These are phyloP conservation scores for Tipula confusa DNA, from an alignment of 2,888 invertebrate genomes.

Conservation along the genomic window DNA sequence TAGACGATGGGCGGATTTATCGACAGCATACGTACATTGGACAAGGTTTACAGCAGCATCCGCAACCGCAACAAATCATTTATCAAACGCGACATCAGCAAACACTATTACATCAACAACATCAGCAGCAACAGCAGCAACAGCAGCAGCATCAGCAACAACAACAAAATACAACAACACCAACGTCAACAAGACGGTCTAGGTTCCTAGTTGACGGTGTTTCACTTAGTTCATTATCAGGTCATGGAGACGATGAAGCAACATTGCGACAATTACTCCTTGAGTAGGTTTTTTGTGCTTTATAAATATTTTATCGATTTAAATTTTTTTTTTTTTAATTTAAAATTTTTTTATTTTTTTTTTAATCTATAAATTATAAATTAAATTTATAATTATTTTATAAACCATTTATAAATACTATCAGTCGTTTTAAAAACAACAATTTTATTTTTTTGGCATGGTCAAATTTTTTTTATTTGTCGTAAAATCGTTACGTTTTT, in stretches of 20 bases:
- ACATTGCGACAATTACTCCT: constrained; percentile 92
- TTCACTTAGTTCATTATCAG: constrained; percentile 44
- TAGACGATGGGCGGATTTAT: constrained; percentile 48
- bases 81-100: constrained; percentile 21
- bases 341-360: constrained; percentile 16
- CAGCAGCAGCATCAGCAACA: constrained; percentile 21
- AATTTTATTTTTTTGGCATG: not conserved
- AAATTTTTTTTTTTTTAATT: too few species aligned
- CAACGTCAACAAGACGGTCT: constrained; percentile 45
- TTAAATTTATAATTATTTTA: not conserved
- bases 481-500: not conserved
- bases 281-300: constrained; percentile 62
- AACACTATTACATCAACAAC: constrained; percentile 7
- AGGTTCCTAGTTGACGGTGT: constrained; percentile 49
- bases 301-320: constrained; percentile 26
- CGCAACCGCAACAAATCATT: constrained; percentile 20
- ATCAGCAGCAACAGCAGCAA: not conserved
- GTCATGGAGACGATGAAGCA: constrained; percentile 75
- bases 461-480: not conserved
- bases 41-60: not conserved
- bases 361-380: not conserved
- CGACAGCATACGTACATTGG: constrained; percentile 50
- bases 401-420: constrained; percentile 20
- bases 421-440: not conserved
- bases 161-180: not conserved